A percentile compares a stretch with the other conserved stretches of the same genome.
Evolutionary conservation across 1,140 invertebrate species (phyloP).

Genomic region (Notospermus geniculatus): DNA sequence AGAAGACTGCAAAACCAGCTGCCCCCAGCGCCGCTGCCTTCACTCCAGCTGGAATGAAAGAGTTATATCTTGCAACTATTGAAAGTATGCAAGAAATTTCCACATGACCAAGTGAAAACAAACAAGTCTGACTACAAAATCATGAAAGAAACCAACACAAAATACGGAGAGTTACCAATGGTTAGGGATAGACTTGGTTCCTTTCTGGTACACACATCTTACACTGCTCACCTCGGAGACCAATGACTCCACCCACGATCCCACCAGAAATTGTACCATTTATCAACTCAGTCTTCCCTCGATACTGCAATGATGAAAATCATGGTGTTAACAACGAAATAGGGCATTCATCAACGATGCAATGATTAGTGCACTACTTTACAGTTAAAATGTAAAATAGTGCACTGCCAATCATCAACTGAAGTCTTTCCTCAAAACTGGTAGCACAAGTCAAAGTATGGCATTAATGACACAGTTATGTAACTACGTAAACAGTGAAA

Average conservation of each 20-base stretch:
- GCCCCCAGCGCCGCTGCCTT: conserved; percentile 90
- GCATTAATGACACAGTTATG: too few relatives aligned
- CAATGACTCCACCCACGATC: conserved; percentile 91
- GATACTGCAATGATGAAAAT: conserved; percentile 64
- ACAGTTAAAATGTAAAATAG: conserved; percentile 12
- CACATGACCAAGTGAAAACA: background rate
- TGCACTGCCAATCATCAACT: background rate
- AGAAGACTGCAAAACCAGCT: conserved; percentile 93
- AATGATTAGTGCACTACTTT: too few relatives aligned
- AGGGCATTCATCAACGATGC: conserved; percentile 23
- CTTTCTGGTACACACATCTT: background rate
- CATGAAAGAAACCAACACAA: conserved; percentile 10
- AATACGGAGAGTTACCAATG: background rate
- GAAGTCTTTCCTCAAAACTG: too few relatives aligned
- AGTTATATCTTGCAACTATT: background rate
- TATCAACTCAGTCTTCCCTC: conserved; percentile 92
- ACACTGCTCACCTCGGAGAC: conserved; percentile 72
- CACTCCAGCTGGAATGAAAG: conserved; percentile 74
- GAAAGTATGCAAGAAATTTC: background rate
- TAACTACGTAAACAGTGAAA: too few relatives aligned
- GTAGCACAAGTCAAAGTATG: too few relatives aligned
- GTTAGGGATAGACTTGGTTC: background rate
- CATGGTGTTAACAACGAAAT: conserved; percentile 12
- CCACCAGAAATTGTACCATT: conserved; percentile 94
- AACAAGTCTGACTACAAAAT: background rate